These are phyloP conservation scores for Aptenodytes forsteri DNA, from an alignment of 2,113 vertebrate species.

Conservation along the genomic window DNA sequence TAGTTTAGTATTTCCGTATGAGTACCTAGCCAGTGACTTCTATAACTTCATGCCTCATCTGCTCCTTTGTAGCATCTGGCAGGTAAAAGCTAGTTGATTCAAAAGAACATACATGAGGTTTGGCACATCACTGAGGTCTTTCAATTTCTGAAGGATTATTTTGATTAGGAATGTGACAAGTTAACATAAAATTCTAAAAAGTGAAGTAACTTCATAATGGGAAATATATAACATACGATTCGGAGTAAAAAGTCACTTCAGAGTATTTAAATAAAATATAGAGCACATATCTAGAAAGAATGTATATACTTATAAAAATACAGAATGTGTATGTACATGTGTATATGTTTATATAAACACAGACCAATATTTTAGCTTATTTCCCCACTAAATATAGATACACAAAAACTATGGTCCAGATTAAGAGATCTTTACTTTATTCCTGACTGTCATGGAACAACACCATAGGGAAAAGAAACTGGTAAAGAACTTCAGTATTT, in stretches of 20 bases:
- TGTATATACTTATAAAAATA: neutral
- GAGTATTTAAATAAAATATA: neutral
- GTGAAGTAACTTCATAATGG: neutral
- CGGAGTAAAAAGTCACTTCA: neutral
- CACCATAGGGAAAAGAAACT: neutral
- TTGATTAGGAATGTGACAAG: neutral
- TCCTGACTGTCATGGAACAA: neutral
- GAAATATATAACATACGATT: neutral
- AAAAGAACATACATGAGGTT: neutral
- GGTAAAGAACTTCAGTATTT: neutral
- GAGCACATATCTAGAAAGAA: neutral
- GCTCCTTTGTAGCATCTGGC: neutral
- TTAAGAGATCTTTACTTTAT: neutral
- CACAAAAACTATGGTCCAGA: neutral
- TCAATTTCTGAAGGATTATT: neutral
- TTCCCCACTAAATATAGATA: neutral
- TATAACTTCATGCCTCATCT: neutral
- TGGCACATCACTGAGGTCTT: neutral
- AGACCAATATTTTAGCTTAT: neutral
- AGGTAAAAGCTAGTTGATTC: neutral
- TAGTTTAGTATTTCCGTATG: neutral
- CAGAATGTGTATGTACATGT: neutral
- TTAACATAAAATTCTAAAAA: neutral
- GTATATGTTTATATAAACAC: neutral
- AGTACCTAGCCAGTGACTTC: neutral